Conservation (phyloP, 2,113 vertebrate genomes). For the Strix aluco region DNA sequence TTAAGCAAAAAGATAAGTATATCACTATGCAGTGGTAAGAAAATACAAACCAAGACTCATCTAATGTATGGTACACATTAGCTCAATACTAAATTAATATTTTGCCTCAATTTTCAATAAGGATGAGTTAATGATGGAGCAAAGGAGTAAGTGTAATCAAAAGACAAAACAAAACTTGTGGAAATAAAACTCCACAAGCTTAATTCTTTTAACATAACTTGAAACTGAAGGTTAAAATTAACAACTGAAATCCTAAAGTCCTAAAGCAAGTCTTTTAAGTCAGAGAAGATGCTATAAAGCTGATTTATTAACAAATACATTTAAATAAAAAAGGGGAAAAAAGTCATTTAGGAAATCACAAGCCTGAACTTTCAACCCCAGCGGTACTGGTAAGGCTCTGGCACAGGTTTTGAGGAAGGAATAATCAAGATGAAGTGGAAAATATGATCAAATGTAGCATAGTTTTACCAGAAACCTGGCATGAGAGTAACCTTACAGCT, state of each 20-base stretch:
- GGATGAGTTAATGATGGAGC: not conserved
- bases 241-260: not conserved
- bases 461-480: not conserved
- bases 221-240: not conserved
- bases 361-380: not conserved
- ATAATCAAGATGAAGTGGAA: not conserved
- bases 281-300: not conserved
- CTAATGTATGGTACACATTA: not conserved
- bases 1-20: not conserved
- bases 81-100: not conserved
- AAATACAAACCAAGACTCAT: not conserved
- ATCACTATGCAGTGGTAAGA: not conserved
- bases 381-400: not conserved
- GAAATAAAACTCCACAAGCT: not conserved
- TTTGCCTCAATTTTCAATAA: not conserved
- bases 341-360: not conserved
- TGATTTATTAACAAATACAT: not conserved
- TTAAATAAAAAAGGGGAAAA: not conserved
- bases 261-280: not conserved
- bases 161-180: not conserved
- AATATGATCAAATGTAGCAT: not conserved
- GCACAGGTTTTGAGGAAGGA: not conserved
- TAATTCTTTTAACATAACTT: not conserved
- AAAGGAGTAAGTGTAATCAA: not conserved
- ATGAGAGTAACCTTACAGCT: not conserved